A percentile compares a stretch with the other conserved stretches of the same genome.
Conservation (phyloP, 1,140 invertebrate species). For the Elysia chlorotica region DNA sequence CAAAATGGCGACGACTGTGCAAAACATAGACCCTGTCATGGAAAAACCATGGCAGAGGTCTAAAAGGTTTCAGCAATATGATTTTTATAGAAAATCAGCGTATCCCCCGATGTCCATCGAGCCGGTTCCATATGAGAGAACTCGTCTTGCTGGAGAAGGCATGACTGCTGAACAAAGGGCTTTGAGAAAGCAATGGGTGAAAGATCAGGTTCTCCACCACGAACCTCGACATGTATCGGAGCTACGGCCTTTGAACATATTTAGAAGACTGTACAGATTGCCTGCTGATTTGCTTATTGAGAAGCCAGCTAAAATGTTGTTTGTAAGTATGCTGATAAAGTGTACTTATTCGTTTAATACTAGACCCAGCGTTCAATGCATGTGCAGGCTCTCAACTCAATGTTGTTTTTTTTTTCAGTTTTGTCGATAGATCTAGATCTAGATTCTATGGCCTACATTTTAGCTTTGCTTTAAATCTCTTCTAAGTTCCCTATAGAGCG, state of each 20-base stretch:
- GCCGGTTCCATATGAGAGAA: slow-evolving; percentile 49
- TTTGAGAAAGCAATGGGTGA: slow-evolving; percentile 54
- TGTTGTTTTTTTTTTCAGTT: too few species aligned
- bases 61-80: slow-evolving; percentile 27
- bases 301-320: background rate
- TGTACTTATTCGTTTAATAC: too few species aligned
- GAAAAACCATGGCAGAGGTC: slow-evolving; percentile 39
- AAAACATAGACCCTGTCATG: slow-evolving; percentile 19
- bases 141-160: slow-evolving; percentile 39
- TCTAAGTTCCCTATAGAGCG: too few species aligned
- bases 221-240: slow-evolving; percentile 52
- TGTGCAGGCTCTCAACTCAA: too few species aligned
- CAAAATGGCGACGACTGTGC: slow-evolving; percentile 24
- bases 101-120: slow-evolving; percentile 56
- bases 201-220: slow-evolving; percentile 56
- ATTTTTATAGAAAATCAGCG: slow-evolving; percentile 37
- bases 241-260: slow-evolving; percentile 42
- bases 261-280: slow-evolving; percentile 35
- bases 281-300: slow-evolving; percentile 32
- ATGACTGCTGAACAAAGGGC: slow-evolving; percentile 56
- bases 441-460: too few species aligned
- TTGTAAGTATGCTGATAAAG: slow-evolving; percentile 19
- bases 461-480: too few species aligned
- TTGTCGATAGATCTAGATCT: too few species aligned
- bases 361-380: too few species aligned